These are phyloP conservation scores for Drosophila seclusa DNA, from an alignment of 2,888 invertebrate species.

Conservation along the genomic window DNA sequence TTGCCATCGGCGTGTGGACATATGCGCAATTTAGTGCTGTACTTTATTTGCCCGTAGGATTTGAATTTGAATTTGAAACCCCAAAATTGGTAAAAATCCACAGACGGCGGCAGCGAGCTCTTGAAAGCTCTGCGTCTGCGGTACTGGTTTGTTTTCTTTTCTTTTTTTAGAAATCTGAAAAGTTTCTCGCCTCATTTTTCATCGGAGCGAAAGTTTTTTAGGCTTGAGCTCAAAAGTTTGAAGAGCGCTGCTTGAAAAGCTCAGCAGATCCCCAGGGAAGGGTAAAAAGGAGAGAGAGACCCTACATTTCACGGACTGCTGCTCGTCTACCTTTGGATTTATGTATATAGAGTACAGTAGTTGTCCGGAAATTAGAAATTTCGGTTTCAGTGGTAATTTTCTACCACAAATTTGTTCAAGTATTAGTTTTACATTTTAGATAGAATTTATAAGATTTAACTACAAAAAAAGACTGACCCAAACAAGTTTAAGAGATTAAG, in stretches of 20 bases:
- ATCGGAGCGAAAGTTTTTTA: conserved; percentile 31
- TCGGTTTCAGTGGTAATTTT: background rate
- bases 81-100: conserved; percentile 9
- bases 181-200: conserved; percentile 56
- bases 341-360: background rate
- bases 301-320: background rate
- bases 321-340: background rate
- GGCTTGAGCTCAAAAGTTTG: conserved; percentile 46
- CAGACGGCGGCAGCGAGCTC: conserved; percentile 10
- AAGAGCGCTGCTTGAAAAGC: conserved; percentile 30
- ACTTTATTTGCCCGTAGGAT: conserved; percentile 14
- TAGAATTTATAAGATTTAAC: background rate
- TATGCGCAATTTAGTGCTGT: conserved; percentile 30
- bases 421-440: background rate
- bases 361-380: conserved; percentile 1
- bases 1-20: conserved; percentile 25
- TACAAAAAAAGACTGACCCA: background rate
- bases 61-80: conserved; percentile 6
- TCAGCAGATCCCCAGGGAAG: conserved; percentile 3
- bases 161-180: conserved; percentile 23
- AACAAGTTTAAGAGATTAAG: background rate
- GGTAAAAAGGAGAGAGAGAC: background rate
- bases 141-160: conserved; percentile 15
- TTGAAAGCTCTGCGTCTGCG: conserved; percentile 21
- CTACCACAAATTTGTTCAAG: background rate